Conservation (phyloP, 2,797 vertebrate species). For the Florisuga fusca region DNA sequence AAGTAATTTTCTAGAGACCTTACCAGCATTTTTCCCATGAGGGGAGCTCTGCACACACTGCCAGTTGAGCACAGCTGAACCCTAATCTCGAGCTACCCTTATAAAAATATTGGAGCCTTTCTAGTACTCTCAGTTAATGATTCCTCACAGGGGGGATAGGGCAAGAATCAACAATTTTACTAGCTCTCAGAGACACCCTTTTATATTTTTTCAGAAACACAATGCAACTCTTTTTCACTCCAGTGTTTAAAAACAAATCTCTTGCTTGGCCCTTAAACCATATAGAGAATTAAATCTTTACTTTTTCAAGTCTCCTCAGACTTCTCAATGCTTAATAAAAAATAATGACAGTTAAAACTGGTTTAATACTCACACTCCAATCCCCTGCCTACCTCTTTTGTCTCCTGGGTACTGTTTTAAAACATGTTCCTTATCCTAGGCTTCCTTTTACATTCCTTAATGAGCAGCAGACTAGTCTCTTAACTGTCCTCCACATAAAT, state of each 20-base stretch:
- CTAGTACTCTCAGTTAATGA: not conserved
- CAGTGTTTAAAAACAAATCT: not conserved
- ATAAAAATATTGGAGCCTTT: not conserved
- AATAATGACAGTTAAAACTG: constrained; percentile 61
- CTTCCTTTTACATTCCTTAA: constrained; percentile 52
- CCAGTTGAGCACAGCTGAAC: not conserved
- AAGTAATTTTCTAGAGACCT: not conserved
- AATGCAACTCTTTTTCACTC: not conserved
- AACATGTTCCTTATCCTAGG: constrained; percentile 19
- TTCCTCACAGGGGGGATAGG: not conserved
- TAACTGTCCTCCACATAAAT: constrained; percentile 40
- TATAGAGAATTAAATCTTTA: constrained; percentile 1
- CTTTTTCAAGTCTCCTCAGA: constrained; percentile 1
- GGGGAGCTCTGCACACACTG: not conserved
- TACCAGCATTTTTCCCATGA: not conserved
- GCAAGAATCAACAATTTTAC: not conserved
- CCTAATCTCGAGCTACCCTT: not conserved
- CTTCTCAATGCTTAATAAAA: constrained; percentile 48
- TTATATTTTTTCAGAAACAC: not conserved
- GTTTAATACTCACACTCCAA: constrained; percentile 30
- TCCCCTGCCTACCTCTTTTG: not conserved
- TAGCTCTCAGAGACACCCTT: not conserved
- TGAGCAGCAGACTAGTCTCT: constrained; percentile 47
- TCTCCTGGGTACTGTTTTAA: constrained; percentile 26
- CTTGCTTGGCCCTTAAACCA: not conserved